These are phyloP conservation scores for Camelus dromedarius DNA, from an alignment of 2,113 vertebrate genomes.

Conservation along the genomic window DNA sequence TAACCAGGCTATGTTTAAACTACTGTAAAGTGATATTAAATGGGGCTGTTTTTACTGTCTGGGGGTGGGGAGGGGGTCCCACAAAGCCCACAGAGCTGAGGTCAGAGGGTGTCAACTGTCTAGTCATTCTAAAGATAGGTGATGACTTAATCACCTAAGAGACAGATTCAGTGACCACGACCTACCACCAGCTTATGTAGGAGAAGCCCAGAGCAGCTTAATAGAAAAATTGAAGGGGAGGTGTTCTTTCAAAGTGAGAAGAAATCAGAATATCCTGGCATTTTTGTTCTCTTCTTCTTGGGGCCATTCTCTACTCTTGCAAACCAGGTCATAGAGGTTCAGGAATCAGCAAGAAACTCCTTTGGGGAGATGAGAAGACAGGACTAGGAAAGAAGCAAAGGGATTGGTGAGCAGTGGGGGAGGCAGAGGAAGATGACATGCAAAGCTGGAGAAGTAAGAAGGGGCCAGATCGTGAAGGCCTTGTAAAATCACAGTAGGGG, in stretches of 20 bases:
- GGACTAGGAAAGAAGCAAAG: not conserved
- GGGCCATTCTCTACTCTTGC: not conserved
- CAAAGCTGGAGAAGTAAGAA: not conserved
- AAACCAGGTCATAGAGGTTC: not conserved
- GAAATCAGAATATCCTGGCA: not conserved
- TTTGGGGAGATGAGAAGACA: not conserved
- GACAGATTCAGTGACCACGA: not conserved
- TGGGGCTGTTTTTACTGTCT: not conserved
- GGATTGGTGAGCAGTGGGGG: not conserved
- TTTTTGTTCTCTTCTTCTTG: conserved; percentile 1
- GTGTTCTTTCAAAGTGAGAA: not conserved
- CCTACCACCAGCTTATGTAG: not conserved
- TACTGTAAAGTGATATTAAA: not conserved
- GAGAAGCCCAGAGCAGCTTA: not conserved
- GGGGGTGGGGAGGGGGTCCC: not conserved
- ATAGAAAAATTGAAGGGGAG: not conserved
- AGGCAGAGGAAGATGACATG: not conserved
- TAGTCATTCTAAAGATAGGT: not conserved
- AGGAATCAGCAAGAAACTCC: not conserved
- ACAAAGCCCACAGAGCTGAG: not conserved
- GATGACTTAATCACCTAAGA: not conserved
- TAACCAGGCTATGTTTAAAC: not conserved
- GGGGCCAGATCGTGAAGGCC: not conserved
- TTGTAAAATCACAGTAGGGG: not conserved
- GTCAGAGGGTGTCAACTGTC: not conserved